Percentiles rank a stretch among this genome's conserved stretches.
phyloP scores from a whole-genome alignment of 2,113 vertebrate genomes.

The Passer montanus region DNA sequence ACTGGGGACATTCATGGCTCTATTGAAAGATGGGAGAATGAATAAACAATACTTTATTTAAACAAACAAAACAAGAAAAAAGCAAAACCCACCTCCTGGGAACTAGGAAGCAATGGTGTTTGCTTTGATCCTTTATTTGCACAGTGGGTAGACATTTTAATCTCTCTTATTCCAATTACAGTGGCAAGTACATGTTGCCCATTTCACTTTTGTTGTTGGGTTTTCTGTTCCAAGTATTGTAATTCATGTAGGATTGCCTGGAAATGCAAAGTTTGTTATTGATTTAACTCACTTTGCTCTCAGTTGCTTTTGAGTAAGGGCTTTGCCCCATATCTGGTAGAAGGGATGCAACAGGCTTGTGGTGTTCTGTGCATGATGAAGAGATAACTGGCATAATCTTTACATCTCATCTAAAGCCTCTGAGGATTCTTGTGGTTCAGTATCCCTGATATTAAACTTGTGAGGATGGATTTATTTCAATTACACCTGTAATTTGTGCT shows the following conservation, averaged over 20 bases:
- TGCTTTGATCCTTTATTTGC: constrained; percentile 30
- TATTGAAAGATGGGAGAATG: background rate
- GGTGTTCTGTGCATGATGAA: background rate
- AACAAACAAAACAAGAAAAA: background rate
- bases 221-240: background rate
- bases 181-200: background rate
- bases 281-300: background rate
- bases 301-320: background rate
- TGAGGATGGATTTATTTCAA: background rate
- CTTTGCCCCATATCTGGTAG: background rate
- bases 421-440: background rate
- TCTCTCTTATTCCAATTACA: background rate
- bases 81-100: background rate
- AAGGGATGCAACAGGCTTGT: background rate
- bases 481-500: background rate
- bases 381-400: background rate
- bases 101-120: background rate
- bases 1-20: background rate
- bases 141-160: background rate
- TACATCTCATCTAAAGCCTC: background rate
- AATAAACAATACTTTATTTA: background rate
- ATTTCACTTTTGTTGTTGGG: background rate
- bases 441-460: background rate
- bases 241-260: background rate
- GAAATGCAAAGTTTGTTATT: background rate